Percentiles rank a stretch among this genome's conserved stretches.
Conservation (phyloP, 2,888 invertebrate genomes). For the Elmis aenea region DNA sequence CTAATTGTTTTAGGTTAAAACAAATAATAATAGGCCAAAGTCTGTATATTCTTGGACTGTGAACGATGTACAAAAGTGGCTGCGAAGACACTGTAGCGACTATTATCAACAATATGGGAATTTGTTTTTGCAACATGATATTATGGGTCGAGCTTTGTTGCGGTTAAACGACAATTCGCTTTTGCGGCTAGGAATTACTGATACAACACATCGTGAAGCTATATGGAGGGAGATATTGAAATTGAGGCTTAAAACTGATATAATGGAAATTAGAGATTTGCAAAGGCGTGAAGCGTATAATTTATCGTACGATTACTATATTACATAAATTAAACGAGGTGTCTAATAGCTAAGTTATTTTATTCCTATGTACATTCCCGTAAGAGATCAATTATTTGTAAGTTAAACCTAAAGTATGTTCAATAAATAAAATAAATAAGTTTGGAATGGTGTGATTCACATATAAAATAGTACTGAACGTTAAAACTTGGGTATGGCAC, state of each 20-base stretch:
- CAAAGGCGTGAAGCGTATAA: slow-evolving; percentile 52
- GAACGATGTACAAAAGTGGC: slow-evolving; percentile 88
- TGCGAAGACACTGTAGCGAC: slow-evolving; percentile 83
- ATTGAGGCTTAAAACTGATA: slow-evolving; percentile 86
- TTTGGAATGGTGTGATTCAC: no score
- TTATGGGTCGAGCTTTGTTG: slow-evolving; percentile 80
- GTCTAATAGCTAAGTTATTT: no score
- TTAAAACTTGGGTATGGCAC: no score
- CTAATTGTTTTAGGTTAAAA: slow-evolving; percentile 20
- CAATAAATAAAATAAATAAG: no score
- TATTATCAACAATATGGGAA: slow-evolving; percentile 80
- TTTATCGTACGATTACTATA: slow-evolving; percentile 39
- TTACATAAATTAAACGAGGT: no score
- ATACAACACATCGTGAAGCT: slow-evolving; percentile 79
- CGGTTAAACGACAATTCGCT: slow-evolving; percentile 86
- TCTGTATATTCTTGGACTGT: slow-evolving; percentile 89
- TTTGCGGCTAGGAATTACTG: slow-evolving; percentile 77
- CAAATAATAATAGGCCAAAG: slow-evolving; percentile 58
- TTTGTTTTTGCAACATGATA: slow-evolving; percentile 77
- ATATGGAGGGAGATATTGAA: slow-evolving; percentile 93
- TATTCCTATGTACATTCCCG: no score
- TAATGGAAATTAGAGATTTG: slow-evolving; percentile 81
- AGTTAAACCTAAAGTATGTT: no score
- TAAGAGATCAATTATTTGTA: no score
- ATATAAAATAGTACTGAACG: no score